A percentile compares a stretch with the other conserved stretches of the same genome.
Evolutionary conservation across 1,140 invertebrate species (phyloP).

Genomic region (Drosophila pandora): DNA sequence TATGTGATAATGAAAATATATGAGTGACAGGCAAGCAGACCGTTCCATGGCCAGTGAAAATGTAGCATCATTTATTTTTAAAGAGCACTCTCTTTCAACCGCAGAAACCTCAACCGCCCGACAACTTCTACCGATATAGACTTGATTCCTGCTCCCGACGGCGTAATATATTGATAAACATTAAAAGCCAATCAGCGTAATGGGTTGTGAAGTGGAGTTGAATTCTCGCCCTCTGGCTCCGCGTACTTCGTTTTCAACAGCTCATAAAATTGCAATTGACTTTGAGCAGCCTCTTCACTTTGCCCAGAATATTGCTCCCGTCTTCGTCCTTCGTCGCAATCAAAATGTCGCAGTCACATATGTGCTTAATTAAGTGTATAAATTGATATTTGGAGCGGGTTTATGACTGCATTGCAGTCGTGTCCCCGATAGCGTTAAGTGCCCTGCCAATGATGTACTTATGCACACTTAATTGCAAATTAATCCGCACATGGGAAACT

Average conservation of each 20-base stretch:
- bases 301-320: not conserved
- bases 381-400: slow-evolving; percentile 78
- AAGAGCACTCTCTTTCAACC: slow-evolving; percentile 41
- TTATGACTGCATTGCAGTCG: slow-evolving; percentile 77
- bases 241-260: slow-evolving; percentile 76
- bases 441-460: slow-evolving; percentile 51
- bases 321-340: slow-evolving; percentile 16
- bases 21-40: slow-evolving; percentile 48
- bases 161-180: slow-evolving; percentile 78
- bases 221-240: slow-evolving; percentile 23
- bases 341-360: slow-evolving; percentile 77
- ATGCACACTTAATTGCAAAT: slow-evolving; percentile 29
- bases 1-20: slow-evolving; percentile 80
- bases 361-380: slow-evolving; percentile 79
- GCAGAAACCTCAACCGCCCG: slow-evolving; percentile 39
- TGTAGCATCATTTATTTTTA: slow-evolving; percentile 61
- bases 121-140: slow-evolving; percentile 14
- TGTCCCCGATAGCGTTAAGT: slow-evolving; percentile 57
- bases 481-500: slow-evolving; percentile 3
- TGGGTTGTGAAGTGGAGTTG: slow-evolving; percentile 71
- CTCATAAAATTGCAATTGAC: slow-evolving; percentile 81
- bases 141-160: slow-evolving; percentile 36
- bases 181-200: slow-evolving; percentile 81
- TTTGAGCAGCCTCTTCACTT: slow-evolving; percentile 50
- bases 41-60: not conserved